These are phyloP conservation scores for Arvicanthis niloticus DNA, from an alignment of 2,113 vertebrate genomes.

Conservation along the genomic window DNA sequence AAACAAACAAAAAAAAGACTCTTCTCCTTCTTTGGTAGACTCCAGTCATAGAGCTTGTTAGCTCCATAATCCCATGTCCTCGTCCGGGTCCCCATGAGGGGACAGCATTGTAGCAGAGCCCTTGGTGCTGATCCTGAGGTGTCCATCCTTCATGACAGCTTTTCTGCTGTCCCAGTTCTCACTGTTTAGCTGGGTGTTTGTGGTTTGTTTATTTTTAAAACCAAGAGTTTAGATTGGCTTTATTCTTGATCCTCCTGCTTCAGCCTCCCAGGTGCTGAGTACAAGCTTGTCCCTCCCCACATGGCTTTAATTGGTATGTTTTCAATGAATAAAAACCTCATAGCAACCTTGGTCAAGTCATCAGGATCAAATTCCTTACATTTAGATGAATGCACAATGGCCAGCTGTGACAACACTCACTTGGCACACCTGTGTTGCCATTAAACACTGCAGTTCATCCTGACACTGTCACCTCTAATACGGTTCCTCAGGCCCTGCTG, in stretches of 20 bases:
- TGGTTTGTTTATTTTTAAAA: background rate
- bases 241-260: background rate
- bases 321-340: background rate
- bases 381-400: background rate
- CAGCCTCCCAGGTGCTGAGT: background rate
- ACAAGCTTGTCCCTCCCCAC: background rate
- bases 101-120: background rate
- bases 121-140: background rate
- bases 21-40: background rate
- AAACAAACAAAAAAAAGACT: background rate
- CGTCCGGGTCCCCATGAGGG: background rate
- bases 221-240: background rate
- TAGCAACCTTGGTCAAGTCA: background rate
- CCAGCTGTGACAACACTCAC: background rate
- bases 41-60: background rate
- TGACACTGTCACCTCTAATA: background rate
- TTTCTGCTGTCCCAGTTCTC: background rate
- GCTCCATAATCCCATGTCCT: background rate
- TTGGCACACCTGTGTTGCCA: background rate
- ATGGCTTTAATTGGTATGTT: no score
- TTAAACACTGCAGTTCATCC: background rate
- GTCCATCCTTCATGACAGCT: background rate
- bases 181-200: background rate
- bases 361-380: background rate
- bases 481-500: background rate